Evolutionary conservation across 2,797 vertebrate genomes (phyloP).

Genomic region (Xiphophorus birchmanni): DNA sequence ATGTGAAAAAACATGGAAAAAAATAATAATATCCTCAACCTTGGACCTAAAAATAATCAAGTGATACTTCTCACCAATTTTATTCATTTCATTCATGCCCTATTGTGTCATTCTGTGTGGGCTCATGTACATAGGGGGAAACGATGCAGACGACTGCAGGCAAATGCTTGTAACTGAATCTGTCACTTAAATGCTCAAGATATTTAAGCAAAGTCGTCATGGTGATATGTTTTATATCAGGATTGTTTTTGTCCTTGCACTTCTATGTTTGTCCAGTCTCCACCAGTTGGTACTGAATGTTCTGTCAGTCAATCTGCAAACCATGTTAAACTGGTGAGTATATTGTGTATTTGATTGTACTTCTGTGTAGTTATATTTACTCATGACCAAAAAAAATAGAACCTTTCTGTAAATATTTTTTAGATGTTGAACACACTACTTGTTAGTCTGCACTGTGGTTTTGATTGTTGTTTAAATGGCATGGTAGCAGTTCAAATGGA

Average conservation of each 20-base stretch:
- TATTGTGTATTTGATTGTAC: slow-evolving; percentile 77
- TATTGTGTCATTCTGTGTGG: slow-evolving; percentile 81
- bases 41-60: slow-evolving; percentile 46
- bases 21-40: neutral
- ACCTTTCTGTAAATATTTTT: slow-evolving; percentile 86
- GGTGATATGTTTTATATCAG: slow-evolving; percentile 89
- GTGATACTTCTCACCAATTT: slow-evolving; percentile 55
- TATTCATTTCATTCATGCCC: slow-evolving; percentile 66
- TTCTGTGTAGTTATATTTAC: slow-evolving; percentile 80
- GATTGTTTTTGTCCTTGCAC: slow-evolving; percentile 86
- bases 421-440: slow-evolving; percentile 69
- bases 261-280: slow-evolving; percentile 84
- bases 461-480: slow-evolving; percentile 54
- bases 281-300: slow-evolving; percentile 87
- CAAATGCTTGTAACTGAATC: slow-evolving; percentile 79
- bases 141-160: slow-evolving; percentile 41
- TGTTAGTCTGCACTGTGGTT: slow-evolving; percentile 66
- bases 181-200: slow-evolving; percentile 89
- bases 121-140: slow-evolving; percentile 87
- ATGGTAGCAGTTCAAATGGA: slow-evolving; percentile 38
- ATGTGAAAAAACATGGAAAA: neutral
- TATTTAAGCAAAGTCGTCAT: slow-evolving; percentile 90
- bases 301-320: slow-evolving; percentile 85
- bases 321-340: slow-evolving; percentile 82
- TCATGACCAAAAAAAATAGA: slow-evolving; percentile 82